A percentile compares a stretch with the other conserved stretches of the same genome.
These are phyloP conservation scores for Campoplex nolae DNA, from an alignment of 2,888 invertebrate genomes.

Conservation along the genomic window DNA sequence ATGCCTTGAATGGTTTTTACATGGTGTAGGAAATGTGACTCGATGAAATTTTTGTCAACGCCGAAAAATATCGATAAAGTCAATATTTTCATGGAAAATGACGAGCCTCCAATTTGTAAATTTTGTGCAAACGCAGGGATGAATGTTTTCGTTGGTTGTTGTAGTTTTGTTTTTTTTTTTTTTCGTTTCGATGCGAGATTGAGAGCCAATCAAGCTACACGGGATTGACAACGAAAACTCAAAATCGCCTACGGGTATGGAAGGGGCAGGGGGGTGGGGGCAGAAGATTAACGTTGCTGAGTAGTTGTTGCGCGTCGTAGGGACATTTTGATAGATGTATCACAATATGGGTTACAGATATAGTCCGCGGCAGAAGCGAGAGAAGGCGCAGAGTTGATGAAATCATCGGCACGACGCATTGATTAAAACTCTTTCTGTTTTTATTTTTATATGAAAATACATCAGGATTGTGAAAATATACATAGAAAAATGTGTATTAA, in stretches of 20 bases:
- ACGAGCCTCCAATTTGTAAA: neutral
- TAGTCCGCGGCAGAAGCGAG: neutral
- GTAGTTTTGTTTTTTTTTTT: neutral
- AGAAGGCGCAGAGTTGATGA: neutral
- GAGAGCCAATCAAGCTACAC: neutral
- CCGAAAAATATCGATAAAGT: neutral
- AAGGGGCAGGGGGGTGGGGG: neutral
- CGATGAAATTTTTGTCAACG: neutral
- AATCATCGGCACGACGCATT: constrained; percentile 28
- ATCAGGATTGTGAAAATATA: neutral
- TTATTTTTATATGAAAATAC: neutral
- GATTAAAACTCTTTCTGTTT: constrained; percentile 48
- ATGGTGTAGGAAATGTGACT: neutral
- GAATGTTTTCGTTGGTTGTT: neutral
- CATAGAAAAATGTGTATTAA: neutral
- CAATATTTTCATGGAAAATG: neutral
- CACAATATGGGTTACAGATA: neutral
- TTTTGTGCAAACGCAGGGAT: neutral
- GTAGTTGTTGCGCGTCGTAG: neutral
- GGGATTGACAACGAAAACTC: neutral
- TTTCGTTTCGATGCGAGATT: neutral
- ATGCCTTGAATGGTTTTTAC: neutral
- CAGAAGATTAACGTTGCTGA: neutral
- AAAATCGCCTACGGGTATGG: neutral
- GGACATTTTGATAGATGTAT: neutral